A percentile compares a stretch with the other conserved stretches of the same genome.
Conservation (phyloP, 2,113 vertebrate species). For the Pseudopipra pipra region DNA sequence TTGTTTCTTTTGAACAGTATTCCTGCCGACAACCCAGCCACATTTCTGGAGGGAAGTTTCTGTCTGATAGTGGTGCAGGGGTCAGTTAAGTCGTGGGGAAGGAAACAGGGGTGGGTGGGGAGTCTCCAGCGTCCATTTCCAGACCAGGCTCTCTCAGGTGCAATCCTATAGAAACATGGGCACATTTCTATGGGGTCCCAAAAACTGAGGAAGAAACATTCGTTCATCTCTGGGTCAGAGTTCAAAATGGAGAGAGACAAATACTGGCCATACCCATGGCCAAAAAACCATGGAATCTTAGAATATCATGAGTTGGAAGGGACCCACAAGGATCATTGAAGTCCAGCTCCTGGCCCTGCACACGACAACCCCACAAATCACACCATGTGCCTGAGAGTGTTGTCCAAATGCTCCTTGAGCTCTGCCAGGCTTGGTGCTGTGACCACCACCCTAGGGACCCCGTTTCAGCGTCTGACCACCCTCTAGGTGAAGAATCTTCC, state of each 20-base stretch:
- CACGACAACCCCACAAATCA: background rate
- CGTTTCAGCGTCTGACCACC: background rate
- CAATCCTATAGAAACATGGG: background rate
- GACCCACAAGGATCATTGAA: background rate
- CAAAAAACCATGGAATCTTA: background rate
- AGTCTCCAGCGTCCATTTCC: background rate
- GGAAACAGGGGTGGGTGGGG: rapidly evolving
- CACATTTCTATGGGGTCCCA: rapidly evolving
- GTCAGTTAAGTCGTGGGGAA: background rate
- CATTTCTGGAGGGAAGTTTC: background rate
- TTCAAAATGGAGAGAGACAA: background rate
- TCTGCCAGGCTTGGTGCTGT: background rate
- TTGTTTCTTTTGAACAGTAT: background rate
- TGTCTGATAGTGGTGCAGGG: rapidly evolving
- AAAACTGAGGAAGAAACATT: background rate
- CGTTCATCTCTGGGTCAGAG: background rate
- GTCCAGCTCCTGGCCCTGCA: background rate
- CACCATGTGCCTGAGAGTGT: background rate
- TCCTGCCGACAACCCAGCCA: background rate
- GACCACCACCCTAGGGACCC: background rate
- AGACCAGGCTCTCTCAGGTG: background rate
- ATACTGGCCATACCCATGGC: background rate
- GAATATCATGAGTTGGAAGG: background rate
- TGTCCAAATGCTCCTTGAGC: background rate
- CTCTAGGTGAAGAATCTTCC: background rate